Conservation (phyloP, 2,797 vertebrate genomes). For the Melanotaenia boesemani region DNA sequence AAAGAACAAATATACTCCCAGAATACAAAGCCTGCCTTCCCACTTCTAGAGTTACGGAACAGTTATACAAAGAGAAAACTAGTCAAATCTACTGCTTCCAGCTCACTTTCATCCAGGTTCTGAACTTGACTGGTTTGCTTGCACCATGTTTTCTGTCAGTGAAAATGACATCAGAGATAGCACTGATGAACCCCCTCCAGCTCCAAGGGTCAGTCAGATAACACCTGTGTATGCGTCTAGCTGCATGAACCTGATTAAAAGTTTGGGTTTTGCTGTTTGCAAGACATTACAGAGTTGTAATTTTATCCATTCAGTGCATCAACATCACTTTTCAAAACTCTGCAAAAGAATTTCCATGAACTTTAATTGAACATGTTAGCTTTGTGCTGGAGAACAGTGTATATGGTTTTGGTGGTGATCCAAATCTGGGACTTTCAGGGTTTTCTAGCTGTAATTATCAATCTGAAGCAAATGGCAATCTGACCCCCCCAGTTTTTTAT, state of each 20-base stretch:
- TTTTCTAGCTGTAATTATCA: constrained; percentile 34
- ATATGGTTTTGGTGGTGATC: constrained; percentile 38
- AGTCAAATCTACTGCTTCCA: neutral
- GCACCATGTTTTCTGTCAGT: neutral
- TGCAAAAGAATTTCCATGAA: constrained; percentile 8
- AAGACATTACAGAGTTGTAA: constrained; percentile 3
- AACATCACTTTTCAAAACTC: constrained; percentile 28
- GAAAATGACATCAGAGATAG: neutral
- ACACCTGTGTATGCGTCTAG: constrained; percentile 24
- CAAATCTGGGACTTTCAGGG: constrained; percentile 35
- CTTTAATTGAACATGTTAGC: constrained; percentile 22
- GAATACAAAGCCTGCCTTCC: neutral
- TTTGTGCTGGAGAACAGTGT: constrained; percentile 11
- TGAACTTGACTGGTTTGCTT: neutral
- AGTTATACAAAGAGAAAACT: neutral
- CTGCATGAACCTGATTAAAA: neutral
- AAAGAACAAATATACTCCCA: neutral
- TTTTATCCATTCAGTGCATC: constrained; percentile 11
- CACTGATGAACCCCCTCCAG: neutral
- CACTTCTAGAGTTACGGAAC: constrained; percentile 2
- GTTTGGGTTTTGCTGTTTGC: constrained; percentile 1
- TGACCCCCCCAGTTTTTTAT: neutral
- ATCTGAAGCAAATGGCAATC: neutral
- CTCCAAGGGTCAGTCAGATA: constrained; percentile 64
- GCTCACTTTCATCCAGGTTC: constrained; percentile 1